Percentiles rank a stretch among this genome's conserved stretches.
Evolutionary conservation across 2,888 invertebrate species (phyloP).

Genomic region (Drosophila mercatorum): DNA sequence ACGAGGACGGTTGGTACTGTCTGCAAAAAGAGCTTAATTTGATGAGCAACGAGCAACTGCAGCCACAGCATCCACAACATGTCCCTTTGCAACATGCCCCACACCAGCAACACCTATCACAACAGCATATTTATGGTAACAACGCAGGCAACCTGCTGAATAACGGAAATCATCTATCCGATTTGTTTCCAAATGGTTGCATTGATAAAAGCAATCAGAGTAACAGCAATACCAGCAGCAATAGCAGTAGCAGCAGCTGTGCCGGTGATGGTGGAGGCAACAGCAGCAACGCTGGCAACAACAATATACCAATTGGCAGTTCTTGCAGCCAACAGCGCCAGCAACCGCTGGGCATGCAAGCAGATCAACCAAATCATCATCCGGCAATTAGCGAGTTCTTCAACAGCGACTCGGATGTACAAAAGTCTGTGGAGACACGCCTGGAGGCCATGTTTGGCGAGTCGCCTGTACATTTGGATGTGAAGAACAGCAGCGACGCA

Average conservation of each 20-base stretch:
- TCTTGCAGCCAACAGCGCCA: constrained; percentile 79
- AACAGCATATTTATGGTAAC: constrained; percentile 59
- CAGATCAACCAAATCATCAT: constrained; percentile 72
- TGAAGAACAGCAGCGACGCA: constrained; percentile 70
- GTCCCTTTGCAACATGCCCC: constrained; percentile 27
- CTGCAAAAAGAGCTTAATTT: constrained; percentile 88
- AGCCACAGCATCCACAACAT: constrained; percentile 37
- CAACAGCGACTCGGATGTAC: constrained; percentile 80
- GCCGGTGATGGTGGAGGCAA: constrained; percentile 56
- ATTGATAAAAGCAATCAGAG: constrained; percentile 81
- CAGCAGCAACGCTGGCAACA: constrained; percentile 50
- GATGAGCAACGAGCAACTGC: constrained; percentile 73
- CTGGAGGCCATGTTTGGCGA: constrained; percentile 85
- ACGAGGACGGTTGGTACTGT: constrained; percentile 89
- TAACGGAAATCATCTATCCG: constrained; percentile 75
- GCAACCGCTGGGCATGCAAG: constrained; percentile 65
- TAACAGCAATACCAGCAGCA: constrained; percentile 65
- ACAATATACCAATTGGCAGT: constrained; percentile 31
- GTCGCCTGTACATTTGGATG: constrained; percentile 82
- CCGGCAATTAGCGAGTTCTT: constrained; percentile 82
- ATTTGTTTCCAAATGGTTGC: constrained; percentile 83
- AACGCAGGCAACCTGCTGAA: constrained; percentile 42
- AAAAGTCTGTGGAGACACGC: constrained; percentile 84
- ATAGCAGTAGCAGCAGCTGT: constrained; percentile 64
- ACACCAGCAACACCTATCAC: constrained; percentile 59